Evolutionary conservation across 2,888 invertebrate genomes (phyloP).

Genomic region (Caenorhabditis uteleia): DNA sequence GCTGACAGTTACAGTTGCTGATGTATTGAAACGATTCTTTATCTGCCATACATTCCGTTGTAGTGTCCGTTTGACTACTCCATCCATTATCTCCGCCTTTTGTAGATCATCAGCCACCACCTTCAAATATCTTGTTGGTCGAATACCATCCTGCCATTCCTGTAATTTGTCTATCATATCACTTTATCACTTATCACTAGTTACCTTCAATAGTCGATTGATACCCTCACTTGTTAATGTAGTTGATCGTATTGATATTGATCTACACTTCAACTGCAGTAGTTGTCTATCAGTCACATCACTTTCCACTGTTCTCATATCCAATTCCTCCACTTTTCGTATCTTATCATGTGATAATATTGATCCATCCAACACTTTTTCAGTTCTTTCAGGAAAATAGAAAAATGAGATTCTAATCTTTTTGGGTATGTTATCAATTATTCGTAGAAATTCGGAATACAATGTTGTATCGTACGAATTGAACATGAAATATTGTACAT

Average conservation of each 20-base stretch:
- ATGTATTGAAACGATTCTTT: constrained; percentile 23
- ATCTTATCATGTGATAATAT: constrained; percentile 12
- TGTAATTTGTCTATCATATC: constrained; percentile 1
- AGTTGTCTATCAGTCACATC: constrained; percentile 19
- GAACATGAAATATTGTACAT: constrained; percentile 15
- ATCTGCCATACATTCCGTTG: constrained; percentile 35
- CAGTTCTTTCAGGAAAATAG: constrained; percentile 22
- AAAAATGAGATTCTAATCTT: constrained; percentile 23
- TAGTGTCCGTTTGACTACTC: constrained; percentile 25
- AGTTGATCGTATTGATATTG: constrained; percentile 13
- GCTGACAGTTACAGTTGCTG: constrained; percentile 28
- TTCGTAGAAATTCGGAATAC: constrained; percentile 12
- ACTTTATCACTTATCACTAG: neutral
- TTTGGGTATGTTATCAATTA: constrained; percentile 17
- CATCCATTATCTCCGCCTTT: constrained; percentile 36
- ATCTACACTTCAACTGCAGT: constrained; percentile 20
- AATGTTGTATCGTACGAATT: constrained; percentile 23
- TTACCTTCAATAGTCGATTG: constrained; percentile 27
- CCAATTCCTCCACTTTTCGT: constrained; percentile 11
- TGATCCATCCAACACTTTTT: constrained; percentile 22
- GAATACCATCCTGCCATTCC: constrained; percentile 35
- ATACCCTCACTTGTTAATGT: constrained; percentile 25
- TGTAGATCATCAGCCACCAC: constrained; percentile 31
- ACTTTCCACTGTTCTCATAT: constrained; percentile 24
- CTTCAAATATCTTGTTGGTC: constrained; percentile 27